Percentiles rank a stretch among this genome's conserved stretches.
Conservation (phyloP, 2,888 invertebrate species). For the Campoletis raptor region DNA sequence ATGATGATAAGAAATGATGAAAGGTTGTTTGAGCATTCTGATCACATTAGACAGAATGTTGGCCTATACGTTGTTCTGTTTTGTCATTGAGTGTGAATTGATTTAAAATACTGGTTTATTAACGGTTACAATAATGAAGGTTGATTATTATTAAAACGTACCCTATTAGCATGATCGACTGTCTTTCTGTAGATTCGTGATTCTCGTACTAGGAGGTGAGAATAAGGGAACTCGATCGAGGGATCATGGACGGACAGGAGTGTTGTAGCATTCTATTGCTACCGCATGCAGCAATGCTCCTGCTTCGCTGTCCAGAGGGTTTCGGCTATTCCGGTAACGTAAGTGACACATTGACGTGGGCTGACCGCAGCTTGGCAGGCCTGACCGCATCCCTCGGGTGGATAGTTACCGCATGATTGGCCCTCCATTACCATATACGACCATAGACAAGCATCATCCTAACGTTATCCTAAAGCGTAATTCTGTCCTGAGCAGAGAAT, state of each 20-base stretch:
- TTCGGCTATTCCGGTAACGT: slow-evolving; percentile 82
- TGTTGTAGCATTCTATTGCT: slow-evolving; percentile 70
- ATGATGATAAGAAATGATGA: no score
- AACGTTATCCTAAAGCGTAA: slow-evolving; percentile 56
- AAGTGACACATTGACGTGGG: slow-evolving; percentile 85
- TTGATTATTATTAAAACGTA: neutral
- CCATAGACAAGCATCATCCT: slow-evolving; percentile 73
- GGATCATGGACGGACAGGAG: slow-evolving; percentile 56
- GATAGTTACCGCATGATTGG: slow-evolving; percentile 85
- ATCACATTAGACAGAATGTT: neutral
- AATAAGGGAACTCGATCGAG: slow-evolving; percentile 35
- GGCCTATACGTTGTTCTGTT: no score
- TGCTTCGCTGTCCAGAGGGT: slow-evolving; percentile 76
- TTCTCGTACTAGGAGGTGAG: slow-evolving; percentile 1
- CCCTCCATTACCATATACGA: slow-evolving; percentile 84
- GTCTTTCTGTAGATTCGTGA: slow-evolving; percentile 35
- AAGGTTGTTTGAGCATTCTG: neutral
- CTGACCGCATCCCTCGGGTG: slow-evolving; percentile 84
- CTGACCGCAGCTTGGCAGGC: slow-evolving; percentile 84
- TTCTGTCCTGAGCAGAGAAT: slow-evolving; percentile 45
- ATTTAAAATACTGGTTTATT: neutral
- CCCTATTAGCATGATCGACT: slow-evolving; percentile 6
- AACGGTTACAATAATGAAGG: neutral
- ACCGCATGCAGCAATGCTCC: slow-evolving; percentile 73
- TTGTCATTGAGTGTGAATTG: no score